These are phyloP conservation scores for human (Homo sapiens) DNA, from an alignment of 2,113 vertebrate genomes.

Conservation along the genomic window DNA sequence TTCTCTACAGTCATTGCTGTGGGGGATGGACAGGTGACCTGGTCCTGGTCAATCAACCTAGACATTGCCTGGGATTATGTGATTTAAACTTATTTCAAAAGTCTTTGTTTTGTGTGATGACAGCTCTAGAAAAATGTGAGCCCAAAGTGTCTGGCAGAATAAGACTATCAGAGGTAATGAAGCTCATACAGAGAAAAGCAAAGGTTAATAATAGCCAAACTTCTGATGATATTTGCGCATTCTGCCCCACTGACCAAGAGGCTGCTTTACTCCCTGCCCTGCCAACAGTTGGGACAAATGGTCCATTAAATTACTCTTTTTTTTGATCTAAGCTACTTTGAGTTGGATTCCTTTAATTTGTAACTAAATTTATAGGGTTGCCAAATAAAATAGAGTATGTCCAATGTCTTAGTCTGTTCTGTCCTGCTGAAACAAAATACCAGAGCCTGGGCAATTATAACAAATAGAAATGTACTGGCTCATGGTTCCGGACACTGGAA, in stretches of 20 bases:
- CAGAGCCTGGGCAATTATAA: background rate
- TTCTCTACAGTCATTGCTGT: background rate
- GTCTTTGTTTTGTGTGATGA: background rate
- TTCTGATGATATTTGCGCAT: background rate
- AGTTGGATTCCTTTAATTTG: background rate
- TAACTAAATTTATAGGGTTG: background rate
- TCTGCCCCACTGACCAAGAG: background rate
- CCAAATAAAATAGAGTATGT: background rate
- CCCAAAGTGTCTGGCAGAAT: background rate
- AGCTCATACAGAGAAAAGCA: background rate
- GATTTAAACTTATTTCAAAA: background rate
- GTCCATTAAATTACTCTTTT: background rate
- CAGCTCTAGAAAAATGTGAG: background rate
- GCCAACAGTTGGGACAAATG: accelerated
- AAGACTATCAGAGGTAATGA: background rate
- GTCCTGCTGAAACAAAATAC: background rate
- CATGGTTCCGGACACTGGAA: background rate
- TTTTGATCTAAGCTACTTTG: background rate
- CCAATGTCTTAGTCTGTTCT: background rate
- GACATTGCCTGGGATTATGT: background rate
- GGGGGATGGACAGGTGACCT: background rate
- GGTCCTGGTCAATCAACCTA: background rate
- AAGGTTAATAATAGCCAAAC: background rate
- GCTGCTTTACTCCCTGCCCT: background rate
- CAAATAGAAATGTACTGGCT: background rate